Conservation (phyloP, 2,797 vertebrate genomes). For the Corythornis leucogaster region DNA sequence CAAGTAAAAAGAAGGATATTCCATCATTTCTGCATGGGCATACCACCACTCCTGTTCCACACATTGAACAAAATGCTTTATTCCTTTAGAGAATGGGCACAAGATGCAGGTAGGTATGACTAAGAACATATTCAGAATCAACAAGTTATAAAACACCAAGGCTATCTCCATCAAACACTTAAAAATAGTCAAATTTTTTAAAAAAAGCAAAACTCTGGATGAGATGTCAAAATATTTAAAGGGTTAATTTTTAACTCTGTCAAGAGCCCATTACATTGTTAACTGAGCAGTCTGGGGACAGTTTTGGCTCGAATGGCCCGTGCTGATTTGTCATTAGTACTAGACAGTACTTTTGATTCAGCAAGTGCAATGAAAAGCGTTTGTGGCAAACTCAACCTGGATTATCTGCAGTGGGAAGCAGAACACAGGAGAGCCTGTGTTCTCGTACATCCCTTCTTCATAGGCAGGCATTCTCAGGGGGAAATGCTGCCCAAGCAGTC, state of each 20-base stretch:
- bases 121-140: neutral
- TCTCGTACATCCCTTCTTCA: constrained; percentile 11
- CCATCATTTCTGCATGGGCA: neutral
- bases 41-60: neutral
- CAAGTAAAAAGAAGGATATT: constrained; percentile 50
- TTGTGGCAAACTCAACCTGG: neutral
- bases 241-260: neutral
- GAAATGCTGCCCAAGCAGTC: constrained; percentile 20
- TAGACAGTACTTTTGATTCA: constrained; percentile 62
- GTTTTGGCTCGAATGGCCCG: constrained; percentile 12
- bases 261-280: neutral
- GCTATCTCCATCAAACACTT: neutral
- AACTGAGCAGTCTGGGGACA: constrained; percentile 9
- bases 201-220: neutral
- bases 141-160: neutral
- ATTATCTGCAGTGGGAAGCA: constrained; percentile 61
- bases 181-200: neutral
- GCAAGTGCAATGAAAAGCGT: constrained; percentile 59
- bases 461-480: constrained; percentile 16
- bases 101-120: neutral
- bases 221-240: neutral
- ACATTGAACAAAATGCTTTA: neutral
- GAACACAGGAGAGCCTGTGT: constrained; percentile 49
- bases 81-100: neutral
- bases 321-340: constrained; percentile 48